Base-by-base conservation (phyloP, 2,888 invertebrate species). In the Aricia artaxerxes region DNA sequence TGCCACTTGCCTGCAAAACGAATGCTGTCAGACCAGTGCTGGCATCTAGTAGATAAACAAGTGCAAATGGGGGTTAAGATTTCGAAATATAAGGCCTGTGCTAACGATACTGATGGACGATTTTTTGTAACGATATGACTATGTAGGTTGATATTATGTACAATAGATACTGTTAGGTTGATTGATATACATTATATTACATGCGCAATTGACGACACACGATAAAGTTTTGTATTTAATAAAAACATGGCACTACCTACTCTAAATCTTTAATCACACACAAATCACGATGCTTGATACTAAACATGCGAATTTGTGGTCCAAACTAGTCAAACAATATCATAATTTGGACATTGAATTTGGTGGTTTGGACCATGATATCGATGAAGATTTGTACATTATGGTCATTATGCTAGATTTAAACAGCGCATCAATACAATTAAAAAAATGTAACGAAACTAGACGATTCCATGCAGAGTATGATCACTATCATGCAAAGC, bases 1-100 rank as follows among this genome's bases (percentile, higher is more conserved):
- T 95, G 96, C 85, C 96, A 91, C 76, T 96, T 84, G 79, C 95
- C 96, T 96, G 91, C 2, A 83, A 78, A 73, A 38, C 72, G 40
- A 61, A 60, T 7, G 31, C 38, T 38, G 35, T 31, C 35, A 69
- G 35, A 24, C 40, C 38, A 35, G 60, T 35, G 53, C 57, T 24
- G 73, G 60, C 24, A 24, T 73, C 35, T 60, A 16, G 35, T 69
- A 69, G 6, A 69, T 38, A 69, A 69, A 69, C 64, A 64, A 64
- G 64, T 69, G 69, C 35, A 69, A 61, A 69, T 69, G 69, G 69
- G 13, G 38, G 69, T 69, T 69, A 69, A 69, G 1, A 13, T 35
- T 69, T 69, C 35, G 69, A 69, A 69, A 69, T 69, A 69, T 38
- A 69, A 69, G 69, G 69, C 69, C 69, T 13, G 1, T 69, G 69